Evolutionary conservation across 2,888 invertebrate species (phyloP), one percentile per base, ranked within the genome.

Genomic region (Epinotia bilunana): DNA sequence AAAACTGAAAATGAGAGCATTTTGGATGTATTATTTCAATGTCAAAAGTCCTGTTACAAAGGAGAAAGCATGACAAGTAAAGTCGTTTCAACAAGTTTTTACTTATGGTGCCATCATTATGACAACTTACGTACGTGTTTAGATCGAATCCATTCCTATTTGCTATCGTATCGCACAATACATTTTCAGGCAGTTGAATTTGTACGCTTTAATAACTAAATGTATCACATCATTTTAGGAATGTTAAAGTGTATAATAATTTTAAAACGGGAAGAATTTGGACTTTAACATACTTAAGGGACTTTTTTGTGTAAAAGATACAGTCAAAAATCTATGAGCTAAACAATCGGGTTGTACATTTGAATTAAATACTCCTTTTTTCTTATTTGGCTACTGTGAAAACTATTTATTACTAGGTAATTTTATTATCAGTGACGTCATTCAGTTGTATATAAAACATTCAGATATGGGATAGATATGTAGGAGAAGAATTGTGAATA

Each of bases 211-310:
- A 74, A 60, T 20, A 49, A 49, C 63, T 74, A 64, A 74, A 53
- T 60, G 33, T 64, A 74, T 74, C 74, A 74, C 74, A 74, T 74
- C 58, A 53, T 70, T 16, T 13, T 60, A 74, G 70, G 74, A 74
- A 74, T 74, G 74, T 74, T 64, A 60, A 46, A 39, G 53, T 74
- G 58, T 74, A 55, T 20, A 73, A 61, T n/a, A 28, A 33, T 49
- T 73, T 12, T 1, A n/a, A 65, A 23, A 43, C 3, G 2, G 23
- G 60, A 13, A 69, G 11, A 3, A 58, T 1, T 13, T 9, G 13
- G 9, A 58, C 23, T 12, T 53, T 16, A 3, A n/a, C 16, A 61
- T 33, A 9, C n/a, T n/a, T 7, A 39, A 57, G 11, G 20, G 12
- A 57, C 9, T 20, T 57, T 16, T 20, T 12, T 11, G 11, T 12